These are phyloP conservation scores for Phasianus colchicus DNA, from an alignment of 2,113 vertebrate genomes.

Conservation along the genomic window DNA sequence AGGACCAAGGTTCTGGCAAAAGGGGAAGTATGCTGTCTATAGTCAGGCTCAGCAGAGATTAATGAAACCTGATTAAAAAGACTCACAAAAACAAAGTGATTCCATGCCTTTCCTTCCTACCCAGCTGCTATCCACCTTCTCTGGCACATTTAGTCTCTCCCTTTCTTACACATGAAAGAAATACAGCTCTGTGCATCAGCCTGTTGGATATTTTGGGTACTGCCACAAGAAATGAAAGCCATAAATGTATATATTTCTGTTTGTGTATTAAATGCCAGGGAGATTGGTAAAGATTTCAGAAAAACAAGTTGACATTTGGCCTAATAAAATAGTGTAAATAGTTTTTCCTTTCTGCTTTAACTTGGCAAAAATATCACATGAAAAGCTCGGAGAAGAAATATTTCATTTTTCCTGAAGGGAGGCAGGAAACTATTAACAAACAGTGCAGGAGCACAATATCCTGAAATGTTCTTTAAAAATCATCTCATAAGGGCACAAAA, in stretches of 20 bases:
- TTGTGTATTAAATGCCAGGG: conserved; percentile 22
- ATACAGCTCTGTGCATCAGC: neutral
- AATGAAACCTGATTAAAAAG: neutral
- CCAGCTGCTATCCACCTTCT: neutral
- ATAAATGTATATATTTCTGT: neutral
- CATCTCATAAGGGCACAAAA: conserved; percentile 12
- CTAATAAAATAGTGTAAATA: conserved; percentile 50
- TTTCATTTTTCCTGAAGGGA: conserved; percentile 54
- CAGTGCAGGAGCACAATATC: conserved; percentile 55
- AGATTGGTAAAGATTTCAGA: conserved; percentile 64
- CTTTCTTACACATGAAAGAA: neutral
- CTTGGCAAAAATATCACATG: conserved; percentile 43
- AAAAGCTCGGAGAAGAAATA: conserved; percentile 65
- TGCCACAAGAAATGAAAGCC: neutral
- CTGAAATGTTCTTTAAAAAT: conserved; percentile 50
- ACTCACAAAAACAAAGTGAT: neutral
- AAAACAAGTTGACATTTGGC: conserved; percentile 61
- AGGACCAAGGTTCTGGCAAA: neutral
- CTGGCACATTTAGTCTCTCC: neutral
- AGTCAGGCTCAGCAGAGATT: neutral
- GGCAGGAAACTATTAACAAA: conserved; percentile 51
- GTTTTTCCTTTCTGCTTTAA: conserved; percentile 62
- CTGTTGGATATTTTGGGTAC: neutral
- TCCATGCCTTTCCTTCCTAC: neutral
- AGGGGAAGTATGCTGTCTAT: rapidly evolving